These are phyloP conservation scores for Gymnothorax javanicus DNA, from an alignment of 2,797 vertebrate genomes.

Conservation along the genomic window DNA sequence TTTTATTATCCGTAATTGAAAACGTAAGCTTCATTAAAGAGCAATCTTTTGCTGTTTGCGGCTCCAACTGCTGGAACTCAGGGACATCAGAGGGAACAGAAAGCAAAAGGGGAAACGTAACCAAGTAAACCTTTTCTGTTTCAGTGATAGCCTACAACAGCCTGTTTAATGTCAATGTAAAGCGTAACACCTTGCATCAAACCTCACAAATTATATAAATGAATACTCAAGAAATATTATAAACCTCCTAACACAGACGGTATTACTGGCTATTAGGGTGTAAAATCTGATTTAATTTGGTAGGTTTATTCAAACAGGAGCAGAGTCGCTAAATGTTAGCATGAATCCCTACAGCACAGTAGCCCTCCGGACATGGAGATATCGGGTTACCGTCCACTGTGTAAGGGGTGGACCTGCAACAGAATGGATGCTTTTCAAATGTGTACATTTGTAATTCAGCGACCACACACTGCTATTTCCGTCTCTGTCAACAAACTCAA, in stretches of 20 bases:
- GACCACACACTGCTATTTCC: background rate
- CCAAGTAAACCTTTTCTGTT: background rate
- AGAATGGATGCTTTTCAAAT: background rate
- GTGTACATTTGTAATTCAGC: background rate
- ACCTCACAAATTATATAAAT: background rate
- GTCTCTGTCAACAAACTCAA: conserved; percentile 16
- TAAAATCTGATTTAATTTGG: background rate
- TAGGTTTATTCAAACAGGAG: background rate
- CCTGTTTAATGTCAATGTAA: background rate
- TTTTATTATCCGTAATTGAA: conserved; percentile 25
- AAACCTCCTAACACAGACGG: background rate
- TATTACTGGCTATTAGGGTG: background rate
- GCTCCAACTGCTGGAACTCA: conserved; percentile 1
- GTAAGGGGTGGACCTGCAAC: background rate
- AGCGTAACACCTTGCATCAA: background rate
- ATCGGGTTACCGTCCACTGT: background rate
- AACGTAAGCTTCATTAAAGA: conserved; percentile 12
- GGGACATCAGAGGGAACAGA: background rate
- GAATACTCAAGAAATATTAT: background rate
- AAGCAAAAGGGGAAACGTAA: background rate
- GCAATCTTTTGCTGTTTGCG: conserved; percentile 29
- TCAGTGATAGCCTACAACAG: background rate
- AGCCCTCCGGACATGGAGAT: conserved; percentile 1
- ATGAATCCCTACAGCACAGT: background rate
- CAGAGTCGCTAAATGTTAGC: background rate